A percentile compares a stretch with the other conserved stretches of the same genome.
phyloP scores from a whole-genome alignment of 1,140 invertebrate genomes.

The Rhynchophorus ferrugineus region DNA sequence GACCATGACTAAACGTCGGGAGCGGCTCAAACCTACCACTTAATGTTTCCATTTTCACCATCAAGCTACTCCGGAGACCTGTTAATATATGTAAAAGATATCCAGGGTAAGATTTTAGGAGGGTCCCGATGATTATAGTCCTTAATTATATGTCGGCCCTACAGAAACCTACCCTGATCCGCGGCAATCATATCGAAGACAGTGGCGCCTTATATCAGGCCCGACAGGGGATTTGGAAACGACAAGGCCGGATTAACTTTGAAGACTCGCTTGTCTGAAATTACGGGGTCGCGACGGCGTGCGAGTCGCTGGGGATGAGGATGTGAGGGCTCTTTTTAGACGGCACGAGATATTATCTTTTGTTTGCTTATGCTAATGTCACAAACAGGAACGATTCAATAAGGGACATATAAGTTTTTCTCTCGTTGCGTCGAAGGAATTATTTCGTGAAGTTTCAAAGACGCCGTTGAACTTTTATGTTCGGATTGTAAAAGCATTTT shows the following conservation, averaged over 20 bases:
- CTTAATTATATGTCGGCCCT: conserved; percentile 11
- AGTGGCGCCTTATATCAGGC: conserved; percentile 5
- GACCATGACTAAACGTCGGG: no score
- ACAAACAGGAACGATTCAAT: conserved; percentile 13
- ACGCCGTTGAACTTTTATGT: no score
- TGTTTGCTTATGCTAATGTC: conserved; percentile 18
- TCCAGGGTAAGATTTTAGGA: no score
- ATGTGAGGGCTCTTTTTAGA: neutral
- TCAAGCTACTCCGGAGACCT: no score
- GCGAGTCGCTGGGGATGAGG: neutral
- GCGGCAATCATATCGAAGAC: conserved; percentile 19
- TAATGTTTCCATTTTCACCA: no score
- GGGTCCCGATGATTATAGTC: no score
- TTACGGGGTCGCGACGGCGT: conserved; percentile 6
- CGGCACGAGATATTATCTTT: conserved; percentile 14
- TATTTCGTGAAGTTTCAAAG: no score
- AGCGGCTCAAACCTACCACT: no score
- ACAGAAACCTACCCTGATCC: conserved; percentile 3
- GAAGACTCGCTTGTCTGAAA: conserved; percentile 1
- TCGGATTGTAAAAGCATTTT: no score
- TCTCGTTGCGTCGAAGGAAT: no score
- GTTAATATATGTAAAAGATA: no score
- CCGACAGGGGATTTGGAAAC: conserved; percentile 1
- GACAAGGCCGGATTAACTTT: conserved; percentile 17
- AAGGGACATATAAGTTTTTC: no score